phyloP scores from a whole-genome alignment of 2,888 invertebrate genomes.

The Aphodius sticticus region DNA sequence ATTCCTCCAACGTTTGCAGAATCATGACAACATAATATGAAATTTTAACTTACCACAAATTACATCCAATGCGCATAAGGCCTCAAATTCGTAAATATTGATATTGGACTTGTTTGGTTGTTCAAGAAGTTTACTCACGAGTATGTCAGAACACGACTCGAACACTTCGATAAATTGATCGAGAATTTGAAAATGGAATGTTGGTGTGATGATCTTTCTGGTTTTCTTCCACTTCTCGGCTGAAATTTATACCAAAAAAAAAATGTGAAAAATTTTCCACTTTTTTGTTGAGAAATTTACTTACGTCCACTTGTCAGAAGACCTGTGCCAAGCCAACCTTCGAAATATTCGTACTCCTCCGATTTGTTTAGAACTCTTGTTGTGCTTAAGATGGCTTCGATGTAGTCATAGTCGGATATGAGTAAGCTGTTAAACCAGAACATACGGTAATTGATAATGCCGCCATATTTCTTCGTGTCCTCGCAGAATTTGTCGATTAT shows the following conservation, averaged over 20 bases:
- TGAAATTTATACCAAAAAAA: background rate
- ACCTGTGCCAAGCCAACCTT: constrained; percentile 47
- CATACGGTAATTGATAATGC: constrained; percentile 5
- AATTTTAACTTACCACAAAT: constrained; percentile 34
- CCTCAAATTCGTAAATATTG: constrained; percentile 35
- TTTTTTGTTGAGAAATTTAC: background rate
- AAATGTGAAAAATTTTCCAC: background rate
- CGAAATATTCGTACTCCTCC: constrained; percentile 42
- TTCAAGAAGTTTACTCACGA: constrained; percentile 13
- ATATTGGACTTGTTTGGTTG: background rate
- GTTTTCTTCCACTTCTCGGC: constrained; percentile 32
- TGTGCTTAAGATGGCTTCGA: constrained; percentile 56
- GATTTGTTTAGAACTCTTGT: constrained; percentile 46
- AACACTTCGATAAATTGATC: constrained; percentile 28
- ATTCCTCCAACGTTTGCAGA: background rate
- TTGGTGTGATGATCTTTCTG: constrained; percentile 29
- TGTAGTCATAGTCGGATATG: constrained; percentile 69
- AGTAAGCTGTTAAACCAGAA: constrained; percentile 9
- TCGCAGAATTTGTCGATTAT: constrained; percentile 25
- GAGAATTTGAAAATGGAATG: constrained; percentile 30
- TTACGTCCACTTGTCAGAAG: constrained; percentile 41
- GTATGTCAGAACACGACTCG: constrained; percentile 23
- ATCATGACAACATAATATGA: background rate
- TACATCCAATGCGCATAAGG: constrained; percentile 37
- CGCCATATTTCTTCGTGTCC: constrained; percentile 18